Base-by-base conservation (phyloP, 2,113 vertebrate species). In the Oreochromis spilurus region DNA sequence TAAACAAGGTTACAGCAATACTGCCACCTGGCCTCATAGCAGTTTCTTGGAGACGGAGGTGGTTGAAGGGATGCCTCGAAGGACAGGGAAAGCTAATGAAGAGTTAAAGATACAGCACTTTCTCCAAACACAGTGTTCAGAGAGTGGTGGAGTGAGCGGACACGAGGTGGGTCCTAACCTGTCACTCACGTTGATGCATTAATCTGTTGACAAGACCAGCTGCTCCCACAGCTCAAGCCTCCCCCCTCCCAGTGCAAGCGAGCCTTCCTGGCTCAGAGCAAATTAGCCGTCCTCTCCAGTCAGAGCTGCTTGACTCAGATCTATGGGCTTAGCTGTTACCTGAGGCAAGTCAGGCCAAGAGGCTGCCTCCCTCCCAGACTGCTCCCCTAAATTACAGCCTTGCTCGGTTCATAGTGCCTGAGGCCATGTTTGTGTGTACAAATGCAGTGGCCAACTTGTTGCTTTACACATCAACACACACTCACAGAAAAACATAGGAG, bases 101-200 rank as follows among this genome's bases (percentile, higher is more conserved):
- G 16, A 79, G 78, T 58, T 19, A 78, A 82, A 88, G 84, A 81
- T 82, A 34, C 24, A 58, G 55, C 84, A 85, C 79, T 81, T 83
- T 79, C 82, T 82, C 82, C 43, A 12, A 81, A 62, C 45, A 48
- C 78, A 6, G 40, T 81, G 78, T 54, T 54, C 81, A 81, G 79
- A 36, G 83, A 84, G 79, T 19, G 58, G 31, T 72, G 60, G 84
- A 62, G 55, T 5, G 80, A 57, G 90, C 70, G 24, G 94, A 93
- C 62, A 86, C 34, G 86, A 89, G 90, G 91, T 89, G 91, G 85
- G 86, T 80, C 86, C 85, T 82, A 87, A 91, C 85, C 84, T 57
- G 91, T 95, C 95, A 95, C 53, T 95, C 93, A 92, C 87, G 84
- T 91, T 96, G 94, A 96, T 95, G 90, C 95, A 95, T 95, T 95